Conservation (phyloP, 2,797 vertebrate genomes). For the Hyperoplus lanceolatus region DNA sequence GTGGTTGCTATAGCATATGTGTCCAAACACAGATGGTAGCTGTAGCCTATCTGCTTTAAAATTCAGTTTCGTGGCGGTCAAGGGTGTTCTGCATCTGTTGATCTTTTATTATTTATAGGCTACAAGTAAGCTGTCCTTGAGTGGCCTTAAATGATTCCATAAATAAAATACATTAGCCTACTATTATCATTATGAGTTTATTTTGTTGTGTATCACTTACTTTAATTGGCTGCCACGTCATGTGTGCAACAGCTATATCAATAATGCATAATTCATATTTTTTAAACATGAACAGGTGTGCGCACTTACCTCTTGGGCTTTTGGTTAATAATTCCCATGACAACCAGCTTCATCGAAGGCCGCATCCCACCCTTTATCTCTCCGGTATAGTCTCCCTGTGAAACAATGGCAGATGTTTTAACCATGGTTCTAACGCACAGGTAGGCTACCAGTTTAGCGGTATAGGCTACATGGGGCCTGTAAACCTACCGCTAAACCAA, state of each 20-base stretch:
- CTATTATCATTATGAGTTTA: neutral
- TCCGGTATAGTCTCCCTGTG: conserved; percentile 89
- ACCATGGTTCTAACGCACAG: neutral
- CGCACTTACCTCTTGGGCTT: conserved; percentile 89
- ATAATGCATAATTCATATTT: neutral
- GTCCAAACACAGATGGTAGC: conserved; percentile 20
- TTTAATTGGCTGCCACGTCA: conserved; percentile 41
- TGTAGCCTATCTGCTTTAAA: conserved; percentile 13
- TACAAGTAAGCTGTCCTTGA: no score
- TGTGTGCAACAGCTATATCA: conserved; percentile 27
- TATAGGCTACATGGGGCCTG: no score
- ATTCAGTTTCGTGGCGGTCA: neutral
- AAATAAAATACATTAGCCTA: no score
- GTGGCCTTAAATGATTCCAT: no score
- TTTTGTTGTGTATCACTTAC: neutral
- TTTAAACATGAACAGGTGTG: conserved; percentile 1
- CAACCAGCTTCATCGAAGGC: conserved; percentile 92
- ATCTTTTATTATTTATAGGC: no score
- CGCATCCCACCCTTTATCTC: conserved; percentile 93
- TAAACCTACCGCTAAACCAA: no score
- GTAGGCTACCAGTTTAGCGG: neutral
- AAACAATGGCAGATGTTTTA: conserved; percentile 65
- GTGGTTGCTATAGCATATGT: conserved; percentile 20
- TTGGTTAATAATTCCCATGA: conserved; percentile 91
- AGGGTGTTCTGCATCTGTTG: no score